These are phyloP conservation scores for Archips xylosteana DNA, from an alignment of 2,888 invertebrate species.

Conservation along the genomic window DNA sequence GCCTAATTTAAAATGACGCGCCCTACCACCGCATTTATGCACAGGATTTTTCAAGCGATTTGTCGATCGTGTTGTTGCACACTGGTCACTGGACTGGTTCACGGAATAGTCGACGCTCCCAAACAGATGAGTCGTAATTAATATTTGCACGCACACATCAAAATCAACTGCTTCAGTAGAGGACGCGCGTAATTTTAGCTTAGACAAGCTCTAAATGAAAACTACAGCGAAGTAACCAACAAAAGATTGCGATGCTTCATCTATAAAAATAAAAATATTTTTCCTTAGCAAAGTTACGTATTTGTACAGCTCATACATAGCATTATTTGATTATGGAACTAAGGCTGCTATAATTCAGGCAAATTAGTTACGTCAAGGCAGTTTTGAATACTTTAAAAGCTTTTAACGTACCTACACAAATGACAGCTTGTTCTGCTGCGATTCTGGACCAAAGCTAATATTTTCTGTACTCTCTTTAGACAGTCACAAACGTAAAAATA, in stretches of 20 bases:
- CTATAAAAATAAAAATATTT: background rate
- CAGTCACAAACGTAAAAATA: background rate
- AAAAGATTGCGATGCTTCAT: background rate
- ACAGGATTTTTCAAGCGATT: too few relatives aligned
- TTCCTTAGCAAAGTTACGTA: background rate
- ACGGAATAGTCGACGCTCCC: too few relatives aligned
- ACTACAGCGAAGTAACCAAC: background rate
- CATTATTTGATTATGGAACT: background rate
- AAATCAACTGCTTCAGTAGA: too few relatives aligned
- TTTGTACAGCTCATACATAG: background rate
- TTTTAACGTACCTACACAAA: background rate
- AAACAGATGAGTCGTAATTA: too few relatives aligned
- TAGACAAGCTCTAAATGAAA: background rate
- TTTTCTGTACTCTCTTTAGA: background rate
- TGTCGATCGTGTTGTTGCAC: too few relatives aligned
- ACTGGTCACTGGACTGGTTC: too few relatives aligned
- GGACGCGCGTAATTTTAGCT: too few relatives aligned
- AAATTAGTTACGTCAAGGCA: background rate
- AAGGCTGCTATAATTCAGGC: background rate
- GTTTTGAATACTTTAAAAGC: background rate
- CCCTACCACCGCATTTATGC: too few relatives aligned
- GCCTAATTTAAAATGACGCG: too few relatives aligned
- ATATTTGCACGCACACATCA: too few relatives aligned
- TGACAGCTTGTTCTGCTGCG: background rate
- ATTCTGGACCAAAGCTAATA: background rate